Conservation (phyloP, 2,888 invertebrate genomes). For the Trachelus troglodyta region DNA sequence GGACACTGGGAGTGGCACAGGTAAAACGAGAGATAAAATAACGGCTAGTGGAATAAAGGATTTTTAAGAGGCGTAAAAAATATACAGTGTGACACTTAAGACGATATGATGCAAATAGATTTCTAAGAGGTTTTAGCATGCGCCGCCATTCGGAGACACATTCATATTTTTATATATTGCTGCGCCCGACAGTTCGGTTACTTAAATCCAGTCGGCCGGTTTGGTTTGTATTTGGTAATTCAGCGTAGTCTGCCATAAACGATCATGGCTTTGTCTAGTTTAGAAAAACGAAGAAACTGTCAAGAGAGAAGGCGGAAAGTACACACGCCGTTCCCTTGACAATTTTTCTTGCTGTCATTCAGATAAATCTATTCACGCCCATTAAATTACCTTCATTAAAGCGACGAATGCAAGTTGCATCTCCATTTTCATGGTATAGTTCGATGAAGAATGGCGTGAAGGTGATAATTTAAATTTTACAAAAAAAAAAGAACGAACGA, state of each 20-base stretch:
- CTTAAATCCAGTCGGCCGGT: constrained; percentile 21
- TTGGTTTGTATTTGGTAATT: constrained; percentile 21
- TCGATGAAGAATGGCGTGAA: too few relatives aligned
- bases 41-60: background rate
- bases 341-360: background rate
- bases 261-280: background rate
- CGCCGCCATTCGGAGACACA: constrained; percentile 41
- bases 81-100: background rate
- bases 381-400: background rate
- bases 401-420: background rate
- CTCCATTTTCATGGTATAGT: too few relatives aligned
- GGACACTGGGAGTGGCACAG: background rate
- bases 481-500: background rate
- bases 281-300: background rate
- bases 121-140: constrained; percentile 44
- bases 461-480: too few relatives aligned
- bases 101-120: constrained; percentile 26
- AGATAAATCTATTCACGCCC: background rate
- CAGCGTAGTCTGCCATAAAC: background rate
- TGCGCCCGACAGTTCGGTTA: constrained; percentile 17
- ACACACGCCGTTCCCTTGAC: background rate
- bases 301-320: background rate
- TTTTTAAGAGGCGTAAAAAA: background rate
- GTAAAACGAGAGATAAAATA: background rate
- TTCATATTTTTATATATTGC: constrained; percentile 47